Evolutionary conservation across 2,888 invertebrate species (phyloP).

Genomic region (Eupithecia dodoneata): DNA sequence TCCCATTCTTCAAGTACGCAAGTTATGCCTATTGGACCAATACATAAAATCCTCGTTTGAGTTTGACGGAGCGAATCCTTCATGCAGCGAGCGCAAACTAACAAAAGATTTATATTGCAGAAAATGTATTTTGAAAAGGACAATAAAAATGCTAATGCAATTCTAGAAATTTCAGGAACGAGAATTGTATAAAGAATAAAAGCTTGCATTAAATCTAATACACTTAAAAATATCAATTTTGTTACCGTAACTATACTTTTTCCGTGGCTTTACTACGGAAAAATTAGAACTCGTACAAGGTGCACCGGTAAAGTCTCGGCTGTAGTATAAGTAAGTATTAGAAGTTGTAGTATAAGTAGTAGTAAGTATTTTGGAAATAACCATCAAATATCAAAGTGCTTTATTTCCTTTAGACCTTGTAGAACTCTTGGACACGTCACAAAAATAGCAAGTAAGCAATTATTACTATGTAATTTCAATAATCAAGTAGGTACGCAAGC

Average conservation of each 20-base stretch:
- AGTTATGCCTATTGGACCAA: neutral
- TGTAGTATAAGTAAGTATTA: no score
- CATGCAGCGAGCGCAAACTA: conserved; percentile 5
- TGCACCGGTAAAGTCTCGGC: neutral
- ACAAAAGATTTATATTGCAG: conserved; percentile 23
- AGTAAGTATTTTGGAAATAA: no score
- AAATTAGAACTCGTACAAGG: neutral
- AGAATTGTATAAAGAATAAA: conserved; percentile 30
- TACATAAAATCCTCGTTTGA: neutral
- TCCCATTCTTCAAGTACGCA: neutral
- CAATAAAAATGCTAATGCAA: conserved; percentile 42
- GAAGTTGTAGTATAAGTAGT: no score
- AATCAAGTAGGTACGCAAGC: no score
- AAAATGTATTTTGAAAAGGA: conserved; percentile 30
- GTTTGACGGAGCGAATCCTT: neutral
- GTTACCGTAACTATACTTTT: neutral
- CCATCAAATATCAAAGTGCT: no score
- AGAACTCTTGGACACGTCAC: no score
- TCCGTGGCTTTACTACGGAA: neutral
- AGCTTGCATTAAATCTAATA: conserved; percentile 53
- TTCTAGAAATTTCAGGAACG: conserved; percentile 46
- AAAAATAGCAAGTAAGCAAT: no score
- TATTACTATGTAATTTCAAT: no score
- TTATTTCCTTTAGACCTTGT: no score
- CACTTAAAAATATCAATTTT: conserved; percentile 32